Evolutionary conservation across 2,888 invertebrate species (phyloP).

Genomic region (Conomelus anceps): DNA sequence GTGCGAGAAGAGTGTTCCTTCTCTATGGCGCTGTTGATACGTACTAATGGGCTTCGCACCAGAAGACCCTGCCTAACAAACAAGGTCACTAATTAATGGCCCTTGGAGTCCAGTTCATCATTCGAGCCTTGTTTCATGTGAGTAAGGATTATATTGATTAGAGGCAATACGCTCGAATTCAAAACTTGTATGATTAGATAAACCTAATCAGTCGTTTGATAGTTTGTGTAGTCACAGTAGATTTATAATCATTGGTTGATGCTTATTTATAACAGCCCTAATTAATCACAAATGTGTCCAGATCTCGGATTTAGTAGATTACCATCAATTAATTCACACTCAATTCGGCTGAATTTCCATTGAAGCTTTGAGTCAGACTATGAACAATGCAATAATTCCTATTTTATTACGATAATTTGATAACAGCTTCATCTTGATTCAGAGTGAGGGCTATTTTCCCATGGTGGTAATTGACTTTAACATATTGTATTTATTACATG

Average conservation of each 20-base stretch:
- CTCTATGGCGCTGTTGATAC: background rate
- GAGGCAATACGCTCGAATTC: background rate
- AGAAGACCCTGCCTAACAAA: background rate
- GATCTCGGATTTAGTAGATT: background rate
- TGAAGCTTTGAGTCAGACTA: too few species aligned
- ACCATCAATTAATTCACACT: background rate
- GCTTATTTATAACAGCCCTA: background rate
- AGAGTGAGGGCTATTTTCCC: too few species aligned
- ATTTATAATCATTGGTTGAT: background rate
- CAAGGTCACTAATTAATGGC: background rate
- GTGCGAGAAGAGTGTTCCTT: background rate
- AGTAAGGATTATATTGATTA: background rate
- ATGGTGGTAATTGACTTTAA: too few species aligned
- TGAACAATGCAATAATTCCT: too few species aligned
- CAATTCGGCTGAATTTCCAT: background rate
- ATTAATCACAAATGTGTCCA: background rate
- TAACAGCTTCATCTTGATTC: too few species aligned
- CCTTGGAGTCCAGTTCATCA: background rate
- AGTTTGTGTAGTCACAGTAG: too few species aligned
- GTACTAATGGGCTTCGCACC: background rate
- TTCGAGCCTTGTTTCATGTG: background rate
- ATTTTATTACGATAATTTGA: too few species aligned
- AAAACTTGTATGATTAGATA: background rate
- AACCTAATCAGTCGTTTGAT: background rate
- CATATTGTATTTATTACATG: too few species aligned